Evolutionary conservation across 2,797 vertebrate genomes (phyloP).

Genomic region (Silurus aristotelis): DNA sequence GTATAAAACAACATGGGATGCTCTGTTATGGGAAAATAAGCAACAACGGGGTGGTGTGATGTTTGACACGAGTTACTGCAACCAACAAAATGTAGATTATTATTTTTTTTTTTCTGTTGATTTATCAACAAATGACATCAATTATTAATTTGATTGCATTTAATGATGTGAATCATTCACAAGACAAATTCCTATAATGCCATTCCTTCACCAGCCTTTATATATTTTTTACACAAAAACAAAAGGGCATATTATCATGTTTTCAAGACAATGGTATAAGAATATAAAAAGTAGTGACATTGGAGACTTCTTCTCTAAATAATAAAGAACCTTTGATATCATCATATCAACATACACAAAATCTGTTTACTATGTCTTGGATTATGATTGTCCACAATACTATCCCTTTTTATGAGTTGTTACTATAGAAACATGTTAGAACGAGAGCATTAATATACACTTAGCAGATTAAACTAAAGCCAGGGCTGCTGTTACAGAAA

Average conservation of each 20-base stretch:
- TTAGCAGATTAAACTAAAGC: not conserved
- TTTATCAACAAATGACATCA: too few species aligned
- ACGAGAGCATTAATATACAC: not conserved
- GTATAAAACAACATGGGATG: not conserved
- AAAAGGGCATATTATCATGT: not conserved
- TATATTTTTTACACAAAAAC: not conserved
- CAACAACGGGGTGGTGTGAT: not conserved
- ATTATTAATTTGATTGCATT: too few species aligned
- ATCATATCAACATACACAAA: not conserved
- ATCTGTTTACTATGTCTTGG: not conserved
- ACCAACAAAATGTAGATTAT: not conserved
- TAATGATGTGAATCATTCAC: not conserved
- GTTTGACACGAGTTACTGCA: too few species aligned
- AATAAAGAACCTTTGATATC: not conserved
- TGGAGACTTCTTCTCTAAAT: not conserved
- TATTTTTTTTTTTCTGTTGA: not conserved
- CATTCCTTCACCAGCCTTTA: not conserved
- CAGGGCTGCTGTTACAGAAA: not conserved
- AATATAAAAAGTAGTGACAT: not conserved
- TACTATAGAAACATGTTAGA: not conserved
- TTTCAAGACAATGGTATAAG: not conserved
- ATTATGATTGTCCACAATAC: not conserved
- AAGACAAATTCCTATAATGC: not conserved
- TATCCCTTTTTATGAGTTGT: not conserved
- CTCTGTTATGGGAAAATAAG: not conserved